phyloP scores from a whole-genome alignment of 2,797 vertebrate species.

The Glossophaga mutica region DNA sequence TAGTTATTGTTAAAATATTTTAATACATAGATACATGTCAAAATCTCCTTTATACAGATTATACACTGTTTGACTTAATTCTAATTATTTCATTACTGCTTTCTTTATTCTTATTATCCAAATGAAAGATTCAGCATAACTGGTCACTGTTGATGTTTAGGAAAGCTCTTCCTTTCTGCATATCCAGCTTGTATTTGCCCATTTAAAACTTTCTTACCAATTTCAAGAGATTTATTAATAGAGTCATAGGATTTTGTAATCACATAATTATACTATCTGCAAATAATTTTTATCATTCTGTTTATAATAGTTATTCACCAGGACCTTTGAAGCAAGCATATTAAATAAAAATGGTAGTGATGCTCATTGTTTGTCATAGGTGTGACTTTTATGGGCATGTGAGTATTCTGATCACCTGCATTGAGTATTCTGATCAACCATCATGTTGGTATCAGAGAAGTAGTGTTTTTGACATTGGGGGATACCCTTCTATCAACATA shows the following conservation, averaged over 20 bases:
- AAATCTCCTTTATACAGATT: not conserved
- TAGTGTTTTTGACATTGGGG: not conserved
- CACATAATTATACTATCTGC: not conserved
- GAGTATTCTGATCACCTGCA: not conserved
- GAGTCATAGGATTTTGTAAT: not conserved
- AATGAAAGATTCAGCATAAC: not conserved
- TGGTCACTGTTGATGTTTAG: not conserved
- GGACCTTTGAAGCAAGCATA: not conserved
- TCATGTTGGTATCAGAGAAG: not conserved
- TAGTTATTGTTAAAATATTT: slow-evolving; percentile 1
- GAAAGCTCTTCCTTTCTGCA: not conserved
- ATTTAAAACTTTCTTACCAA: slow-evolving; percentile 1
- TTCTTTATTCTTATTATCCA: not conserved
- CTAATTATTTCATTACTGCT: not conserved
- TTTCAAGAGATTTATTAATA: not conserved
- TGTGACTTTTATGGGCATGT: not conserved
- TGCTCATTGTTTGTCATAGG: not conserved
- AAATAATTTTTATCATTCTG: not conserved
- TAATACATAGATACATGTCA: not conserved
- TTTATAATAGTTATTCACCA: not conserved
- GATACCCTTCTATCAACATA: not conserved
- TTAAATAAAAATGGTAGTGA: not conserved
- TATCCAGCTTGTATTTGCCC: not conserved
- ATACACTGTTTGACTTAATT: not conserved
- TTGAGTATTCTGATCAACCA: no score